phyloP scores from a whole-genome alignment of 2,797 vertebrate genomes.

The Rhinoraja longicauda region DNA sequence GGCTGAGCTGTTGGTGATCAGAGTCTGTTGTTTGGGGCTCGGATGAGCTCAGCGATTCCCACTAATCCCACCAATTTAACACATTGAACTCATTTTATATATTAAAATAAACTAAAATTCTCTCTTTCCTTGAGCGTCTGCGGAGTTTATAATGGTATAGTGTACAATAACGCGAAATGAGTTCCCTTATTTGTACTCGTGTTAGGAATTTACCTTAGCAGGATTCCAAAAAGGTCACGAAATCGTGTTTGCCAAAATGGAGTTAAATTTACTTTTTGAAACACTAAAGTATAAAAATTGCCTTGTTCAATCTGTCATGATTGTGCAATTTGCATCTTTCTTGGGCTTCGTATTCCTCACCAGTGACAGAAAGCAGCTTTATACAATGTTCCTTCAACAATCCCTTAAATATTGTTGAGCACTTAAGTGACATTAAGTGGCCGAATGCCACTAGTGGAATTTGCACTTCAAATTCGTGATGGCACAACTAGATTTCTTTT shows the following conservation, averaged over 20 bases:
- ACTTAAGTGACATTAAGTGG: neutral
- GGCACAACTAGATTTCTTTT: neutral
- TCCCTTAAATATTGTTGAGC: neutral
- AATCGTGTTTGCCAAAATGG: neutral
- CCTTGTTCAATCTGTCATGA: neutral
- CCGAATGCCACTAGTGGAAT: neutral
- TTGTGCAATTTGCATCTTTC: neutral
- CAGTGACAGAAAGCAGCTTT: neutral
- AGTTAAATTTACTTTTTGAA: neutral
- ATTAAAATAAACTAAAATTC: too few species aligned
- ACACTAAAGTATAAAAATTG: neutral
- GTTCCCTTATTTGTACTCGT: too few species aligned
- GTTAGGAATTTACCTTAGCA: neutral
- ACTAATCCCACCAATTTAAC: neutral
- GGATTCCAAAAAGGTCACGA: neutral
- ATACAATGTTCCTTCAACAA: neutral
- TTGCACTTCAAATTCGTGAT: neutral
- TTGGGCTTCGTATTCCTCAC: neutral
- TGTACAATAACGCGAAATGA: too few species aligned
- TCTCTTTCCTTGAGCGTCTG: neutral
- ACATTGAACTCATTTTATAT: neutral
- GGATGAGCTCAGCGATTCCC: neutral
- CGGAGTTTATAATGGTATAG: too few species aligned
- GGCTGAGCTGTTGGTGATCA: neutral
- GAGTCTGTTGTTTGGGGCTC: neutral